Conservation (phyloP, 1,140 invertebrate genomes). For the Drosophila pandora region DNA sequence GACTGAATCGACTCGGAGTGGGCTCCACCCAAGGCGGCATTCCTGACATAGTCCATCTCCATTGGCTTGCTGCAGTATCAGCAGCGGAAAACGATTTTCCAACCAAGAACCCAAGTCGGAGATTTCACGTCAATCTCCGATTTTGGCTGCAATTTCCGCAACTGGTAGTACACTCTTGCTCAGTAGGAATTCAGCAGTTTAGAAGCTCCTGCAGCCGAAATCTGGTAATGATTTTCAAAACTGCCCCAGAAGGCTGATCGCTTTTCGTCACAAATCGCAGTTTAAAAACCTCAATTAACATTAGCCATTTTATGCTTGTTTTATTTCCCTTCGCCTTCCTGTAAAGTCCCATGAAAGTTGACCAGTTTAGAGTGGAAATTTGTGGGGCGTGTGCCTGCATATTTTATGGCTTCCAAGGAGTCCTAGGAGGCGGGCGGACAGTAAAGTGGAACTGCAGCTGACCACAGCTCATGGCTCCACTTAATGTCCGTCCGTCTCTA, state of each 20-base stretch:
- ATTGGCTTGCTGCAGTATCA: background rate
- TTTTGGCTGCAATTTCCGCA: background rate
- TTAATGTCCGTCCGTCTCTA: constrained; percentile 1
- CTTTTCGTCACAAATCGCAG: background rate
- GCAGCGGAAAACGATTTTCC: background rate
- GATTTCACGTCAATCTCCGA: background rate
- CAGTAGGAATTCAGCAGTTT: background rate
- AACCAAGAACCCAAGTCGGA: background rate
- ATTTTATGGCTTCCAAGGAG: constrained; percentile 46
- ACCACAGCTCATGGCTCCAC: constrained; percentile 27
- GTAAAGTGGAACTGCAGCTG: constrained; percentile 20
- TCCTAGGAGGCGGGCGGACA: background rate
- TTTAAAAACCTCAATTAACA: background rate
- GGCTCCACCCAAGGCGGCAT: background rate
- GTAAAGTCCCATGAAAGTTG: background rate
- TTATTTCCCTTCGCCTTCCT: background rate
- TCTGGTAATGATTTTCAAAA: background rate
- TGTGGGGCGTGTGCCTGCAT: constrained; percentile 51
- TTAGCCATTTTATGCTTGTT: background rate
- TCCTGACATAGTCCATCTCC: constrained; percentile 14
- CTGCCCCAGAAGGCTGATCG: background rate
- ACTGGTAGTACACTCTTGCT: background rate
- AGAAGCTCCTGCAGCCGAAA: background rate
- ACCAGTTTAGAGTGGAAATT: constrained; percentile 4
- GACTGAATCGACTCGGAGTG: background rate